phyloP scores from a whole-genome alignment of 2,797 vertebrate species.

The Squalus acanthias region DNA sequence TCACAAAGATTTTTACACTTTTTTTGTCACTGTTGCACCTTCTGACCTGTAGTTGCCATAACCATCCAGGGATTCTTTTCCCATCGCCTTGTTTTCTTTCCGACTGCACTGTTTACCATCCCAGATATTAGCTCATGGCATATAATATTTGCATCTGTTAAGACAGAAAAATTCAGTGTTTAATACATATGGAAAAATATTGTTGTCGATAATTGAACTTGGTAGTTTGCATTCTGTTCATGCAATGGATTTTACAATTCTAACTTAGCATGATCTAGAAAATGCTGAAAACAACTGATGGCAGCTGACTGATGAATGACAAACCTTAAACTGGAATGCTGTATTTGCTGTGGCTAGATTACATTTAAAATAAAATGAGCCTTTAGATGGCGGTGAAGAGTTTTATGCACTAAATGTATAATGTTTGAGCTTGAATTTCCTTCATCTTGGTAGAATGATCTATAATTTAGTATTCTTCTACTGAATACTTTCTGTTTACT shows the following conservation, averaged over 20 bases:
- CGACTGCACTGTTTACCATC: not conserved
- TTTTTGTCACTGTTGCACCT: not conserved
- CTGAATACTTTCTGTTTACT: constrained; percentile 37
- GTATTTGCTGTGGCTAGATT: not conserved
- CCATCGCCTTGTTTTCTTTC: not conserved
- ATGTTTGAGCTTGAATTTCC: not conserved
- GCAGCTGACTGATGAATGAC: not conserved
- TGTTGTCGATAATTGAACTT: too few relatives aligned
- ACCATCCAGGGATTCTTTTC: not conserved
- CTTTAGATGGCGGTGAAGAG: not conserved
- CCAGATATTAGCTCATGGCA: too few relatives aligned
- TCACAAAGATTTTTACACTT: not conserved
- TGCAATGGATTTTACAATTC: not conserved
- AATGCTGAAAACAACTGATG: not conserved
- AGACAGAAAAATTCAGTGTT: too few relatives aligned
- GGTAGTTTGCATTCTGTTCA: not conserved
- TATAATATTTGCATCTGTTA: too few relatives aligned
- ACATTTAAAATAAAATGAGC: not conserved
- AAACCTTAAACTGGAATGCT: not conserved
- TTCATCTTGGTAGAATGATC: constrained; percentile 6
- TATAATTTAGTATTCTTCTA: not conserved
- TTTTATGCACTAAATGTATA: not conserved
- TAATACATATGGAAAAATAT: not conserved
- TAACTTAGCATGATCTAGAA: not conserved
- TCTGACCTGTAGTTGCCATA: not conserved